Evolutionary conservation across 1,140 invertebrate genomes (phyloP).

Genomic region (Bombus fervidus): DNA sequence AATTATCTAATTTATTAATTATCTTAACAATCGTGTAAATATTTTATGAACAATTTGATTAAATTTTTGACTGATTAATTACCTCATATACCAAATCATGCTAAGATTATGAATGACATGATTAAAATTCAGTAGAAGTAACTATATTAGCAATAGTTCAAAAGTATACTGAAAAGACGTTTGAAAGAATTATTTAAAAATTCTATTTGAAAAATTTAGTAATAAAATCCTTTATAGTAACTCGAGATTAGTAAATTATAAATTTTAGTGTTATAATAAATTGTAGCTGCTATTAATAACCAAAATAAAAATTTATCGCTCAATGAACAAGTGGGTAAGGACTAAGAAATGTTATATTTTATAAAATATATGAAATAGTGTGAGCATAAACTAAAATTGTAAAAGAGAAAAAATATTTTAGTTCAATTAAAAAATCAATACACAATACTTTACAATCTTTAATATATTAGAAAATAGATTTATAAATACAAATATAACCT

Average conservation of each 20-base stretch:
- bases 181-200: not conserved
- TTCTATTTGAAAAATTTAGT: not conserved
- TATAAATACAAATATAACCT: not conserved
- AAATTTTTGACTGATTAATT: not conserved
- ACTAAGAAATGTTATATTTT: not conserved
- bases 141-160: not conserved
- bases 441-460: not conserved
- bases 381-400: not conserved
- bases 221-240: not conserved
- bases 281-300: not conserved
- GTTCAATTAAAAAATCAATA: not conserved
- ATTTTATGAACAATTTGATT: not conserved
- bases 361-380: not conserved
- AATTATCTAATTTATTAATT: not conserved
- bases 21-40: not conserved
- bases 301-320: not conserved
- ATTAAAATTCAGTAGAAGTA: not conserved
- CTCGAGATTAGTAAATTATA: not conserved
- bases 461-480: not conserved
- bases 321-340: not conserved
- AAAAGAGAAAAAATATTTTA: not conserved
- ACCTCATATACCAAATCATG: not conserved
- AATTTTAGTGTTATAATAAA: not conserved
- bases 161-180: not conserved
- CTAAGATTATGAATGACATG: not conserved